Base-by-base conservation (phyloP, 2,797 vertebrate genomes). In the Graptemys geographica region DNA sequence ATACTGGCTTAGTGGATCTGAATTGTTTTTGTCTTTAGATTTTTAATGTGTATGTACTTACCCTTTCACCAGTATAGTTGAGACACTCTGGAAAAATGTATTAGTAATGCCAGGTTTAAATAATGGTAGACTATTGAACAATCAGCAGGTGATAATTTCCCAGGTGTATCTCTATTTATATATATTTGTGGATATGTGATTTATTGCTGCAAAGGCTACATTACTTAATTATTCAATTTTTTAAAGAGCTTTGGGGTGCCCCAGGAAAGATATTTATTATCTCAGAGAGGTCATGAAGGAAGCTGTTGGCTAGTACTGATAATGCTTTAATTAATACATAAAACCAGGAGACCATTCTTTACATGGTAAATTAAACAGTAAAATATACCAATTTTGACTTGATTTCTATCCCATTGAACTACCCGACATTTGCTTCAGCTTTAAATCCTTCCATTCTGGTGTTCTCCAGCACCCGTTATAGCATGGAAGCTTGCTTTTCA, bases 401-500 rank as follows among this genome's bases (percentile, higher is more conserved):
- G 93, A 96, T 97, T 98, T 98, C 96, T 95, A 31, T 97, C 87
- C 87, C 96, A 49, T 89, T 98, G 97, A 98, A 98, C 97, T 95
- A 94, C 92, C 93, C 83, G 59, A 83, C 90, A 96, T 98, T 98
- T 96, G 95, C 92, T 96, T 95, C 96, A 91, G 96, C 95, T 97
- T 98, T 94, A 96, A 98, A 97, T 94, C 96, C 93, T 96, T 96
- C 97, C 96, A 97, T 98, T 98, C 97, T 98, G 37, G 62, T 96
- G 86, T 97, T 98, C 95, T 95, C 94, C 89, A 94, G 96, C 97
- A 96, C 95, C 51, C 7, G 91, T 91, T 96, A 97, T 86, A 98
- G 97, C 98, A 98, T 97, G 96, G 94, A 97, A 96, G 97, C 97
- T 97, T 98, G 97, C 96, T 98, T 98, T 98, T 98, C 97, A 97